Conservation (phyloP, 1,140 invertebrate species). For the Apis cerana region DNA sequence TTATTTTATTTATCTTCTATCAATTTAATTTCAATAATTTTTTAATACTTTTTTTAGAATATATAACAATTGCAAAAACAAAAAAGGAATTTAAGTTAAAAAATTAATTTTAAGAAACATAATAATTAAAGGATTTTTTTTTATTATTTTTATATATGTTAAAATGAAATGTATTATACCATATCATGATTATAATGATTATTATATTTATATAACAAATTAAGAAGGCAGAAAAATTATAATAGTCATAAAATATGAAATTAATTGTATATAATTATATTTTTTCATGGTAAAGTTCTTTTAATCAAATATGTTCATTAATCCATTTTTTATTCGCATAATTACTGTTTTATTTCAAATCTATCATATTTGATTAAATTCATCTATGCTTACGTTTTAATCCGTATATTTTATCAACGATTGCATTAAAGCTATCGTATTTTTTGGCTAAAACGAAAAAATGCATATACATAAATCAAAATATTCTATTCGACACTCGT, state of each 20-base stretch:
- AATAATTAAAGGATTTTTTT: background rate
- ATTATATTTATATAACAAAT: too few relatives aligned
- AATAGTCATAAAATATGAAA: background rate
- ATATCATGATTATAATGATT: too few relatives aligned
- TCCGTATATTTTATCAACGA: background rate
- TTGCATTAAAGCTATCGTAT: slow-evolving; percentile 21
- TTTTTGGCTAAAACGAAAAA: slow-evolving; percentile 23
- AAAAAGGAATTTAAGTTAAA: background rate
- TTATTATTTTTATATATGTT: background rate
- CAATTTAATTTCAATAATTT: background rate
- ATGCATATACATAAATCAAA: background rate
- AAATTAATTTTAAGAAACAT: background rate
- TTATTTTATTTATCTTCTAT: background rate
- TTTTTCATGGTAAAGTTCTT: background rate
- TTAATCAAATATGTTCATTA: background rate
- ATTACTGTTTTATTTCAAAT: slow-evolving; percentile 25
- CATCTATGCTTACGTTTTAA: background rate
- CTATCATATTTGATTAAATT: slow-evolving; percentile 36
- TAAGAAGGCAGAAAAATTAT: background rate
- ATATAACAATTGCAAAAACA: background rate
- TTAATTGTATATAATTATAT: background rate
- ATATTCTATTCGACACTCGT: slow-evolving; percentile 5
- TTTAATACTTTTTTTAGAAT: background rate
- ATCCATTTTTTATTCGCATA: background rate
- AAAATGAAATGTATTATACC: too few relatives aligned